These are phyloP conservation scores for Xestia ashworthii DNA, from an alignment of 2,888 invertebrate genomes.

Conservation along the genomic window DNA sequence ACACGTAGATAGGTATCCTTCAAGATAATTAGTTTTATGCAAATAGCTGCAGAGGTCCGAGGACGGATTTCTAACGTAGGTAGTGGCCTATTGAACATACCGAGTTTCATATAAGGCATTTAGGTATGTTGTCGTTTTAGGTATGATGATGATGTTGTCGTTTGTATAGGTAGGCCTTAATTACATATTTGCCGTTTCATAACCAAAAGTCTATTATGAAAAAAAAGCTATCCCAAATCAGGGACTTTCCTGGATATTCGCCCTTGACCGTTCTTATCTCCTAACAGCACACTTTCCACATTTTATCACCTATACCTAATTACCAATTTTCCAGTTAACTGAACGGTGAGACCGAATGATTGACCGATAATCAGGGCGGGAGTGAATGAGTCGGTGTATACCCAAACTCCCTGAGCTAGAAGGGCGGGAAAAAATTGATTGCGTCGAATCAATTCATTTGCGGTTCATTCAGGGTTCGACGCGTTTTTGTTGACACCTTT, in stretches of 20 bases:
- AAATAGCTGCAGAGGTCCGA: constrained; percentile 66
- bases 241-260: constrained; percentile 11
- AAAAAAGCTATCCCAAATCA: constrained; percentile 13
- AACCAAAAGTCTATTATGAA: neutral
- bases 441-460: constrained; percentile 87
- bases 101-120: too few relatives aligned
- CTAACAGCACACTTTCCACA: constrained; percentile 70
- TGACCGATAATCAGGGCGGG: constrained; percentile 86
- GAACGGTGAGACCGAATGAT: constrained; percentile 88
- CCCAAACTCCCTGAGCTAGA: constrained; percentile 39
- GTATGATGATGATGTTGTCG: too few relatives aligned
- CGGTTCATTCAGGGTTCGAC: constrained; percentile 70
- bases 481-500: constrained; percentile 84
- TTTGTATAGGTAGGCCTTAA: too few relatives aligned
- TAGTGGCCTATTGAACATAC: constrained; percentile 3
- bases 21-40: constrained; percentile 78
- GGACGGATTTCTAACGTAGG: constrained; percentile 23
- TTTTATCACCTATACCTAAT: constrained; percentile 87
- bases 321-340: constrained; percentile 89
- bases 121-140: too few relatives aligned
- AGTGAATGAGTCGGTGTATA: constrained; percentile 80
- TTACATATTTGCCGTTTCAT: neutral
- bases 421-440: constrained; percentile 85
- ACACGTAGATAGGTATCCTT: constrained; percentile 49
- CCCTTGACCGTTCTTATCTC: constrained; percentile 65